A percentile compares a stretch with the other conserved stretches of the same genome.
phyloP scores from a whole-genome alignment of 2,797 vertebrate genomes.

The Gymnopithys bicolor region DNA sequence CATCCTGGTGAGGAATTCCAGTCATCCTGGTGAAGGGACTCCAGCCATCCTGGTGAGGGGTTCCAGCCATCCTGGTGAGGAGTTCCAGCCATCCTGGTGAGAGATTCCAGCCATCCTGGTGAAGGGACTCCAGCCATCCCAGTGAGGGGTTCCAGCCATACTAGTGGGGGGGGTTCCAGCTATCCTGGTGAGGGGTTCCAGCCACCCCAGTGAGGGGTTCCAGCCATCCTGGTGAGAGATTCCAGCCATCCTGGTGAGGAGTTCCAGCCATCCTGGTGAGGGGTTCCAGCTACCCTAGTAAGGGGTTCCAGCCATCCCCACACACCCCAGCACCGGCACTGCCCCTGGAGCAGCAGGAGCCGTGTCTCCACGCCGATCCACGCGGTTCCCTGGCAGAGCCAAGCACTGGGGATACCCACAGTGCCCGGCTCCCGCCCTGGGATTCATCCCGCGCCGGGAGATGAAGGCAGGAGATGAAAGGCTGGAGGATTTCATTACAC shows the following conservation, averaged over 20 bases:
- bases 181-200: background rate
- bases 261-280: too few species aligned
- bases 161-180: accelerated
- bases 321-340: accelerated
- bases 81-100: background rate
- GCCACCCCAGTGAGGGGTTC: background rate
- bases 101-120: background rate
- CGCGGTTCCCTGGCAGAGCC: background rate
- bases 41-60: accelerated
- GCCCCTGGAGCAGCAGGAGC: background rate
- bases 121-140: accelerated
- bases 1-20: background rate
- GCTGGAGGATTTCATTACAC: slow-evolving; percentile 10
- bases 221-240: accelerated
- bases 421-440: background rate
- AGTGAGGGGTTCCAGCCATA: accelerated
- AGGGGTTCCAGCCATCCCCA: background rate
- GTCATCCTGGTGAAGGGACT: background rate
- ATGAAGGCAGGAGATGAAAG: slow-evolving; percentile 35
- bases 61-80: background rate
- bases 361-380: background rate
- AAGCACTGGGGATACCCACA: accelerated
- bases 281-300: background rate
- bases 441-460: background rate
- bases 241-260: accelerated